These are phyloP conservation scores for Dendrocopos noguchii DNA, from an alignment of 2,113 vertebrate species.

Conservation along the genomic window DNA sequence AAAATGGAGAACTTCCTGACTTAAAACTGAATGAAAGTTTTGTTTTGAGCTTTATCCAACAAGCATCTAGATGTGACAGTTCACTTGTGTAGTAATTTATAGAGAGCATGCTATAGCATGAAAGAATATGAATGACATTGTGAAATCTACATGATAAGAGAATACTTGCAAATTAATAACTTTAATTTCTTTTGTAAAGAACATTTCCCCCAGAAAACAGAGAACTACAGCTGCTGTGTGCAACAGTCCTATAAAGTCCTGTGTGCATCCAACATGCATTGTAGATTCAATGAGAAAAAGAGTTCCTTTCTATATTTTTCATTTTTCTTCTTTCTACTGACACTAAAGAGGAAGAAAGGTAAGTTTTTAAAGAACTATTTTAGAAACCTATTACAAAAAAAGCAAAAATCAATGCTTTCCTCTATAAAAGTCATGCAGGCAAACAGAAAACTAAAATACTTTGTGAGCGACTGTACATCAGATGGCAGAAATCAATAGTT, in stretches of 20 bases:
- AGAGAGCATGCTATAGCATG: not conserved
- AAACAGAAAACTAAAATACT: slow-evolving; percentile 47
- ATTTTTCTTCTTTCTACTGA: not conserved
- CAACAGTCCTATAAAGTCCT: not conserved
- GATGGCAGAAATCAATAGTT: slow-evolving; percentile 62
- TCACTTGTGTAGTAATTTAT: not conserved
- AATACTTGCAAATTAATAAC: not conserved
- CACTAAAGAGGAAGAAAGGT: not conserved
- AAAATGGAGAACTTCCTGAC: rapidly evolving
- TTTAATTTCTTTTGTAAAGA: not conserved
- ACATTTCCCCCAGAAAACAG: not conserved
- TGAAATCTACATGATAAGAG: not conserved
- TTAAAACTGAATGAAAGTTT: not conserved
- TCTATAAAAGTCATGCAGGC: slow-evolving; percentile 33
- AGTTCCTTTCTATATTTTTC: not conserved
- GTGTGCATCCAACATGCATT: not conserved
- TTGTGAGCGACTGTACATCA: slow-evolving; percentile 38
- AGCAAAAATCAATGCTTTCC: slow-evolving; percentile 38
- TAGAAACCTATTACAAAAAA: not conserved
- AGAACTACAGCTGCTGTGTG: not conserved
- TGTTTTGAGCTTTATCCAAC: not conserved
- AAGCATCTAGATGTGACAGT: not conserved
- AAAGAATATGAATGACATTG: not conserved
- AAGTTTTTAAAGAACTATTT: slow-evolving; percentile 28
- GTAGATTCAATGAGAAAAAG: not conserved